A percentile compares a stretch with the other conserved stretches of the same genome.
Conservation (phyloP, 2,113 vertebrate genomes). For the Myanophis thanlyinensis region DNA sequence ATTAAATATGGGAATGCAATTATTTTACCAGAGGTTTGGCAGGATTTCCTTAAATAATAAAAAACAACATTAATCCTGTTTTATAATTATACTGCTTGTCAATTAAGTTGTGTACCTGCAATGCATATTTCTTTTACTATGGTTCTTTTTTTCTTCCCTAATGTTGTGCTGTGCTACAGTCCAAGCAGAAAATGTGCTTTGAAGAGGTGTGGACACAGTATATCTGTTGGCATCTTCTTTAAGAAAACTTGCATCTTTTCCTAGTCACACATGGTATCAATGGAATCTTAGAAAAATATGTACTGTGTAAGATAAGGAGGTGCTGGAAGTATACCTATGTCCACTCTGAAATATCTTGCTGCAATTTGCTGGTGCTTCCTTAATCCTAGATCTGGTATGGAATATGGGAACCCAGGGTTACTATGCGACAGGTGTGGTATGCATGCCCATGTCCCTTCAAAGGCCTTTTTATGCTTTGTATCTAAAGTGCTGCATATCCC, state of each 20-base stretch:
- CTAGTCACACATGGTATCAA: neutral
- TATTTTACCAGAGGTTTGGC: neutral
- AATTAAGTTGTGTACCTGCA: neutral
- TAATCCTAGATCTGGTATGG: neutral
- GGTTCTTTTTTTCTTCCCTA: neutral
- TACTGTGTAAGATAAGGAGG: neutral
- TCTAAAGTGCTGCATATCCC: neutral
- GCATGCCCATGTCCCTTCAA: neutral
- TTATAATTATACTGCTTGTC: neutral
- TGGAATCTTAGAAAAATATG: neutral
- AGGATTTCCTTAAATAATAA: conserved; percentile 8
- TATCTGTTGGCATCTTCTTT: neutral
- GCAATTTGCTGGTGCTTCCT: neutral
- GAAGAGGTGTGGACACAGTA: neutral
- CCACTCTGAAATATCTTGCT: neutral
- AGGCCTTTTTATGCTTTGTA: neutral
- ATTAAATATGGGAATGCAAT: conserved; percentile 33
- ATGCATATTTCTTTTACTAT: conserved; percentile 1
- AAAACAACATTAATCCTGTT: neutral
- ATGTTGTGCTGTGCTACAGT: neutral
- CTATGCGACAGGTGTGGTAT: neutral
- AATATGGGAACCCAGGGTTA: neutral
- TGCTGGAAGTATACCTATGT: neutral
- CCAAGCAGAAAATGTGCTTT: neutral
- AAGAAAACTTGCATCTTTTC: neutral